A percentile compares a stretch with the other conserved stretches of the same genome.
These are phyloP conservation scores for Lutjanus erythropterus DNA, from an alignment of 2,113 vertebrate genomes.

Conservation along the genomic window DNA sequence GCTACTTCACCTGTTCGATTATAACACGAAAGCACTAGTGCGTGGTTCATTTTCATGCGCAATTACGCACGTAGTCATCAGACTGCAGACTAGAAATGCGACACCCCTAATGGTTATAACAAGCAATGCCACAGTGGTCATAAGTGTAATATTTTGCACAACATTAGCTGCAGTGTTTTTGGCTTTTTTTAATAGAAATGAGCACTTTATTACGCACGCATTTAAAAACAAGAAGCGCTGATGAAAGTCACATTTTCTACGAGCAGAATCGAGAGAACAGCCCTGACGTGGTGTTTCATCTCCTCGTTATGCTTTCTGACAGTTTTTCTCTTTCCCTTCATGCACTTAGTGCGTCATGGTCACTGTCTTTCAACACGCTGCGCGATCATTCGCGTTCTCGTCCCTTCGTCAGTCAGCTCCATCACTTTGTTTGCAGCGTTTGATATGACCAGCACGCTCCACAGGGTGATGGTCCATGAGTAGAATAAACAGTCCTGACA, in stretches of 20 bases:
- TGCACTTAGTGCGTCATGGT: too few species aligned
- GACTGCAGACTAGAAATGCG: not conserved
- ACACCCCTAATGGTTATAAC: not conserved
- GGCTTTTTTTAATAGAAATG: not conserved
- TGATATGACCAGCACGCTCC: too few species aligned
- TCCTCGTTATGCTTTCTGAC: too few species aligned
- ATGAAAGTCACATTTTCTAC: not conserved
- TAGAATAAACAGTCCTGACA: not conserved
- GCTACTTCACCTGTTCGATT: not conserved
- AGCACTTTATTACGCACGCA: not conserved
- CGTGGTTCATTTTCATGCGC: not conserved
- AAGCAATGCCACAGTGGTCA: not conserved
- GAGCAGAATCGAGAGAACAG: not conserved
- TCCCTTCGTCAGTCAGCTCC: too few species aligned
- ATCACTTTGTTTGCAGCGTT: too few species aligned
- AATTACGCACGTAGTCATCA: slow-evolving; percentile 37
- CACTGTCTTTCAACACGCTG: too few species aligned
- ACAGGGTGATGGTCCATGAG: too few species aligned
- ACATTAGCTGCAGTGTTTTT: not conserved
- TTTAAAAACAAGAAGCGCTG: slow-evolving; percentile 10
- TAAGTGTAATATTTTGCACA: not conserved
- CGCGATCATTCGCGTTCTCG: too few species aligned
- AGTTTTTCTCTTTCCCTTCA: too few species aligned
- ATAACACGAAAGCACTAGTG: not conserved
- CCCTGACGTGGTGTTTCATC: too few species aligned